A percentile compares a stretch with the other conserved stretches of the same genome.
These are phyloP conservation scores for Eonycteris spelaea DNA, from an alignment of 2,113 vertebrate genomes.

Conservation along the genomic window DNA sequence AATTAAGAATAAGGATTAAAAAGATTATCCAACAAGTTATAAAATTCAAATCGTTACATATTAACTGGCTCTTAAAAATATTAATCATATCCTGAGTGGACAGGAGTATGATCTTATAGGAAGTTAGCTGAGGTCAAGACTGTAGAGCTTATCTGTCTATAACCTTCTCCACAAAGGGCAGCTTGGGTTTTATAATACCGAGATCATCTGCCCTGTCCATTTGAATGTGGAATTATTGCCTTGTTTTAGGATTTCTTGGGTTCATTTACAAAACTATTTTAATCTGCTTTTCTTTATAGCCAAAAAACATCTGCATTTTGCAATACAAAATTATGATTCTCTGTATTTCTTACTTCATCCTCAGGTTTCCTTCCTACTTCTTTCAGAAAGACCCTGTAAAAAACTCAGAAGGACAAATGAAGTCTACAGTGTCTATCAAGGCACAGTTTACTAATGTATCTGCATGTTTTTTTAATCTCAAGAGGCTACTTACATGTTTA, in stretches of 20 bases:
- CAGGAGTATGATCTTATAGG: not conserved
- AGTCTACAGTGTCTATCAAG: not conserved
- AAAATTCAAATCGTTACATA: not conserved
- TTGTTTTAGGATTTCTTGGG: not conserved
- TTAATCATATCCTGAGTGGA: not conserved
- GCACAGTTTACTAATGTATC: not conserved
- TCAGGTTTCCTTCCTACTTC: not conserved
- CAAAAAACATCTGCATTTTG: not conserved
- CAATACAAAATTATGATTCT: not conserved
- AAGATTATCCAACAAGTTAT: not conserved
- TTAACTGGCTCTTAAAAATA: not conserved
- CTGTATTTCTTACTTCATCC: not conserved
- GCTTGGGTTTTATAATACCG: not conserved
- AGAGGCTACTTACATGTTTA: not conserved
- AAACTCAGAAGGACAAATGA: not conserved
- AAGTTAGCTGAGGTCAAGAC: not conserved
- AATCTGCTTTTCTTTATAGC: not conserved
- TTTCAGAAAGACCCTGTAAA: not conserved
- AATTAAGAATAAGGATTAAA: not conserved
- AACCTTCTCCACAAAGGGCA: not conserved
- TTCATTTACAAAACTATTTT: not conserved
- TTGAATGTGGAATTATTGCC: not conserved
- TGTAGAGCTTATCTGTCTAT: not conserved
- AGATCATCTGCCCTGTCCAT: not conserved
- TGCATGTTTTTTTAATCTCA: not conserved